phyloP scores from a whole-genome alignment of 2,888 invertebrate species.

The Villa cingulata region DNA sequence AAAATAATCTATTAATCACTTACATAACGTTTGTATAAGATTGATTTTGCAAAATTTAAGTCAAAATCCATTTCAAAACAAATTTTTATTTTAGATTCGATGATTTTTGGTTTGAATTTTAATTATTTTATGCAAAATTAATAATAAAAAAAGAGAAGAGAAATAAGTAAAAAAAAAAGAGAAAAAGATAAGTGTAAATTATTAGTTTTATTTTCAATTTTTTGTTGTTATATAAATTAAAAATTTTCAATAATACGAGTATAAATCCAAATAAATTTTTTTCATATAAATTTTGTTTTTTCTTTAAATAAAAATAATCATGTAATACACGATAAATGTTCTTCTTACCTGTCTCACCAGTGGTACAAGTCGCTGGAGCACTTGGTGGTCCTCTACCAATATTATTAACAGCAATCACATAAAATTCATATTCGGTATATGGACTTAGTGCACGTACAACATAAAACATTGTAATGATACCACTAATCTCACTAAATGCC shows the following conservation, averaged over 20 bases:
- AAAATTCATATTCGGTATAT: slow-evolving; percentile 93
- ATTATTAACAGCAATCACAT: slow-evolving; percentile 87
- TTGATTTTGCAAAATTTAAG: too few species aligned
- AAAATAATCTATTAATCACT: neutral
- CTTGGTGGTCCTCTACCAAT: slow-evolving; percentile 87
- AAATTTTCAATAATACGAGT: too few species aligned
- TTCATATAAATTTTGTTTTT: too few species aligned
- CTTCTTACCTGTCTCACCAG: slow-evolving; percentile 85
- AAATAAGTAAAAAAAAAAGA: neutral
- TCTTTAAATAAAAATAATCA: too few species aligned
- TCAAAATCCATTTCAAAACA: neutral
- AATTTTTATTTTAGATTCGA: too few species aligned
- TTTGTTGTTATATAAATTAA: too few species aligned
- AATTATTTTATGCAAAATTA: slow-evolving; percentile 18
- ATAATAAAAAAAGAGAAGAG: neutral
- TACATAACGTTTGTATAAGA: neutral
- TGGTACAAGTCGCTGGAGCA: slow-evolving; percentile 77
- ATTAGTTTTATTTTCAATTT: too few species aligned
- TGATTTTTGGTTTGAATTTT: too few species aligned
- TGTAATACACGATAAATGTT: too few species aligned
- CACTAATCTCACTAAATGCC: slow-evolving; percentile 85
- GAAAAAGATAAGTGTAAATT: too few species aligned
- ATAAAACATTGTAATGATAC: slow-evolving; percentile 86
- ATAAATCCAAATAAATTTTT: too few species aligned
- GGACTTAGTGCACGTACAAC: slow-evolving; percentile 81